phyloP scores from a whole-genome alignment of 2,113 vertebrate species.

The Cephalopholis sonnerati region DNA sequence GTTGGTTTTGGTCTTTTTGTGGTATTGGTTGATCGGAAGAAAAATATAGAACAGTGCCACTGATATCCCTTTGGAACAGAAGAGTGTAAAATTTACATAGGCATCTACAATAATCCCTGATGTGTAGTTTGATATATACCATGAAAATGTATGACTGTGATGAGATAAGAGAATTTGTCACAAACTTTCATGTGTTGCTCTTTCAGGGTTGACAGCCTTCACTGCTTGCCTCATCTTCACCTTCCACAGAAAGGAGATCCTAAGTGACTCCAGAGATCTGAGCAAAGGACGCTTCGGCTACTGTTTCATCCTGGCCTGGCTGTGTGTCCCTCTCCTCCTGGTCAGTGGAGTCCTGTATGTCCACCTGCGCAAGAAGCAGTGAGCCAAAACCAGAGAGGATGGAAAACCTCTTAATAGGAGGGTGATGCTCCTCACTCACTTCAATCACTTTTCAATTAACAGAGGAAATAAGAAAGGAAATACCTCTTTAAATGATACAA shows the following conservation, averaged over 20 bases:
- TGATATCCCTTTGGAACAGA: not conserved
- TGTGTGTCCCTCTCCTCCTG: conserved; percentile 89
- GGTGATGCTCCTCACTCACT: not conserved
- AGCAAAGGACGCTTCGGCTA: conserved; percentile 86
- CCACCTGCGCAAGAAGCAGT: conserved; percentile 89
- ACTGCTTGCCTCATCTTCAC: conserved; percentile 89
- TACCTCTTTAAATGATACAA: not conserved
- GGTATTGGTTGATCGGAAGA: not conserved
- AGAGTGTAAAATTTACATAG: not conserved
- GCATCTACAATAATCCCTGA: not conserved
- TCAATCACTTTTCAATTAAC: not conserved
- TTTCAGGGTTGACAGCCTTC: conserved; percentile 86
- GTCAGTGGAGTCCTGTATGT: conserved; percentile 88
- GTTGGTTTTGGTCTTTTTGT: not conserved
- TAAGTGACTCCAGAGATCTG: conserved; percentile 71
- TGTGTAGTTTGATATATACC: not conserved
- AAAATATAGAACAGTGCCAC: not conserved
- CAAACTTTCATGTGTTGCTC: not conserved
- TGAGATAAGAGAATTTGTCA: not conserved
- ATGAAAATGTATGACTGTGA: not conserved
- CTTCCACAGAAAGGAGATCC: conserved; percentile 85
- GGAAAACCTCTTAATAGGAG: not conserved
- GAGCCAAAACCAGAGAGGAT: conserved; percentile 23
- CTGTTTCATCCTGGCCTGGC: conserved; percentile 91
- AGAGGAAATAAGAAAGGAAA: conserved; percentile 25